Base-by-base conservation (phyloP, 2,888 invertebrate species). In the Mylabris sibirica region DNA sequence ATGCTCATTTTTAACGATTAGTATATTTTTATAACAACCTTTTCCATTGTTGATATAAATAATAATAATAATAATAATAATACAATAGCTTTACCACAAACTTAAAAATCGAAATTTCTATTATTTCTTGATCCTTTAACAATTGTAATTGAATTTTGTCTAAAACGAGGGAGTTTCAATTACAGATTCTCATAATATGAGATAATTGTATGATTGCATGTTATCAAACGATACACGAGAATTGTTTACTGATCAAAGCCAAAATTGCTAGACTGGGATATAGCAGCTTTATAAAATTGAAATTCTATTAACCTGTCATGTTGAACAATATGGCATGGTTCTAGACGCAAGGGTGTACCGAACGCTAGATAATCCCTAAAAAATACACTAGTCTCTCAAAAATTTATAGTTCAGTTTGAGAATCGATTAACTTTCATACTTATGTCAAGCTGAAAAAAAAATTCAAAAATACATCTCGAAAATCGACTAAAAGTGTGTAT, bases 1-100 rank as follows among this genome's bases (percentile, higher is more conserved):
- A 68, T 71, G 71, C 71, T 71, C 71, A 71, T 62, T 65, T 57
- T 65, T 68, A 67, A 66, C 41, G 41, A 59, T 67, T 68, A 63
- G 70, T 66, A 59, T 71, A 71, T 71, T 71, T 71, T 71, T 71
- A 71, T 71, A 71, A 71, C 66, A 71, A 71, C 68, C 66, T 71
- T 71, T 71, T 71, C 66, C 68, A 71, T 71, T 71, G 68, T 71
- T 71, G 65, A 66, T 67, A 70, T 63, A 63, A 68, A 68, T 26
- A 24, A 24, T 24, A 57, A 14, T 41, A 17, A 44, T 44, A 17
- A 44, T 44, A 17, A 44, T 44, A 17, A 44, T 65, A 70, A 70
- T 68, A 70, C 65, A 65, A 62, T 66, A 64, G 63, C 63, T 63
- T 68, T 71, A 68, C 64, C 71, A 68, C 3, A 57, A 11, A 3